These are phyloP conservation scores for Paramacrobiotus metropolitanus DNA, from an alignment of 1,140 invertebrate genomes.

Conservation along the genomic window DNA sequence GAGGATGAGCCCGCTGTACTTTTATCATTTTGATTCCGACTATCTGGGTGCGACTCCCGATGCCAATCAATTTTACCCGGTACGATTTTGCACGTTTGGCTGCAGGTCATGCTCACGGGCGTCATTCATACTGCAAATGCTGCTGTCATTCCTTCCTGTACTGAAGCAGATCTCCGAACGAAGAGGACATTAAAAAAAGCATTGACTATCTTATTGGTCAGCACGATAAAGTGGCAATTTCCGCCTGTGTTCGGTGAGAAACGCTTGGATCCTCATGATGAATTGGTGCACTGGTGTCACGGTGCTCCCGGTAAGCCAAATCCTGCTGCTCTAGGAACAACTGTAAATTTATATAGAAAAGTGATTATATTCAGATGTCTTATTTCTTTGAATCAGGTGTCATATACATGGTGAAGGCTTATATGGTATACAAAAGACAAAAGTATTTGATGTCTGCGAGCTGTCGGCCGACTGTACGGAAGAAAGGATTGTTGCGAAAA, in stretches of 20 bases:
- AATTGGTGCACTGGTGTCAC: conserved; percentile 67
- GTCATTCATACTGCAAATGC: conserved; percentile 32
- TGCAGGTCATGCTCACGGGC: conserved; percentile 51
- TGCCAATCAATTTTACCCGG: too few species aligned
- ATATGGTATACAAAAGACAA: conserved; percentile 41
- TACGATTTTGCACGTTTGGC: too few species aligned
- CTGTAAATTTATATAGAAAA: background rate
- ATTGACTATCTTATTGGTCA: conserved; percentile 35
- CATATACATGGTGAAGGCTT: conserved; percentile 54
- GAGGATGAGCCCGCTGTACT: conserved; percentile 43
- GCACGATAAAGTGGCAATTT: conserved; percentile 45
- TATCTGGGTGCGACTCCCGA: conserved; percentile 41
- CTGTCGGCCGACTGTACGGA: conserved; percentile 49
- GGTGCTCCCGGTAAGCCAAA: conserved; percentile 38
- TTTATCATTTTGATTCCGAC: conserved; percentile 56
- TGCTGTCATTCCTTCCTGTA: conserved; percentile 37
- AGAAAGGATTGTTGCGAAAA: conserved; percentile 49
- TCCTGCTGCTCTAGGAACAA: background rate
- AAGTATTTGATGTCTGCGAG: conserved; percentile 44
- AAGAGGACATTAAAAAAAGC: conserved; percentile 29
- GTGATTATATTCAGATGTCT: too few species aligned
- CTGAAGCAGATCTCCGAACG: too few species aligned
- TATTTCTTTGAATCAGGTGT: conserved; percentile 30
- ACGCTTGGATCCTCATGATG: too few species aligned
- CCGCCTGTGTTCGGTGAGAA: conserved; percentile 45